Evolutionary conservation across 1,140 invertebrate species (phyloP), one percentile per base, ranked within the genome.

Genomic region (Lepidurus apus): DNA sequence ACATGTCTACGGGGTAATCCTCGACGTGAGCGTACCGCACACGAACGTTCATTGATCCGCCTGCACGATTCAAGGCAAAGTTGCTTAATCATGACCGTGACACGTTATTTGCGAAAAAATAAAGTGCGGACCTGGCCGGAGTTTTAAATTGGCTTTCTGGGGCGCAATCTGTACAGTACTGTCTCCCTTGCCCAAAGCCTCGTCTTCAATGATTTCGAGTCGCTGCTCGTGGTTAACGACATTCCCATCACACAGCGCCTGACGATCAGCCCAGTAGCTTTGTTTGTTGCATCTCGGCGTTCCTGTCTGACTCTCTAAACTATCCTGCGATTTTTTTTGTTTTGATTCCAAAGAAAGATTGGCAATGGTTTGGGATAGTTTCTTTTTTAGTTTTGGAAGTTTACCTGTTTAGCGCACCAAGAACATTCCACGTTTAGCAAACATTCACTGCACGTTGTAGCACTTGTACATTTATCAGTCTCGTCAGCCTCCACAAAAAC

Each of bases 1-100:
- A 96, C 5, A 96, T 84, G 86, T 96, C 95, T 0, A 96, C 91
- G 0, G 94, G 95, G 85, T 95, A 96, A 84, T 95, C 90, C 81
- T 90, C 87, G 2, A 92, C 92, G 80, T 89, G 86, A 7, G 86
- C 83, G 81, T 88, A 90, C 9, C 83, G 82, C 26, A 89, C 73
- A 21, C 53, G 47, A 42, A 83, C 74, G 43, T 80, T 80, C 45
- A 79, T 17, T 9, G 79, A 77, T 43, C 79, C 45, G 1, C 80
- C 82, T 82, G 79, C 43, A 43, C 74, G 73, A 17, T 45, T 76
- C 17, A 26, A 17, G 6, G 24, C 53, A 42, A 11, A 78, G 34
- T 11, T 77, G 5, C 73, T 42, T 78, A 6, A 17, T n/a, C 24
- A 34, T 42, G 5, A 76, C 10, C 10, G 42, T 21, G 77, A 24